A percentile compares a stretch with the other conserved stretches of the same genome.
Evolutionary conservation across 2,797 vertebrate genomes (phyloP).

Genomic region (Vireo griseus): DNA sequence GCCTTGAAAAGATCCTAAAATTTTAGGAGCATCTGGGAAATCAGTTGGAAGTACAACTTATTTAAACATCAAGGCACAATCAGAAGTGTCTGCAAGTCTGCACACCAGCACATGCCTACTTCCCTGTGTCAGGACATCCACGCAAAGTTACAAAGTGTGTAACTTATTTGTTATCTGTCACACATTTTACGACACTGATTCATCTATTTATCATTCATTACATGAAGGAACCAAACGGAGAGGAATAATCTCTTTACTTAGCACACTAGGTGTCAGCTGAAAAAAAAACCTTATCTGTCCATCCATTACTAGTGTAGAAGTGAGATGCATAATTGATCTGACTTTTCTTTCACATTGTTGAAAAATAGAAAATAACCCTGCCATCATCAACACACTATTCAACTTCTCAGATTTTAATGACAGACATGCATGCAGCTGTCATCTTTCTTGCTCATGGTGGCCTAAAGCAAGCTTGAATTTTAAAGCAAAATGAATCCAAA

Average conservation of each 20-base stretch:
- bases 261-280: neutral
- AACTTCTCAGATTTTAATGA: neutral
- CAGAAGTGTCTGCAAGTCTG: neutral
- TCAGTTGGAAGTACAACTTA: neutral
- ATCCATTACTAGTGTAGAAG: neutral
- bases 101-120: neutral
- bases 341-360: neutral
- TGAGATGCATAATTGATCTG: neutral
- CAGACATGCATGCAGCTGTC: neutral
- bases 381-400: neutral
- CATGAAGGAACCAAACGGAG: neutral
- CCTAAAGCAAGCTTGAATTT: neutral
- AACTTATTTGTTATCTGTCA: neutral
- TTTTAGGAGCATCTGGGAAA: neutral
- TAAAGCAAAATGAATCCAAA: neutral
- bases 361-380: slow-evolving; percentile 33
- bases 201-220: neutral
- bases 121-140: neutral
- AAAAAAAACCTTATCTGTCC: neutral
- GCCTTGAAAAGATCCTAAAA: neutral
- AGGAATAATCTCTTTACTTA: neutral
- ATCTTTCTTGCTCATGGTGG: neutral
- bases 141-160: neutral
- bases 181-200: neutral
- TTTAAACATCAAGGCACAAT: neutral